Percentiles rank a stretch among this genome's conserved stretches.
Evolutionary conservation across 1,140 invertebrate genomes (phyloP).

Genomic region (Oedothorax gibbosus): DNA sequence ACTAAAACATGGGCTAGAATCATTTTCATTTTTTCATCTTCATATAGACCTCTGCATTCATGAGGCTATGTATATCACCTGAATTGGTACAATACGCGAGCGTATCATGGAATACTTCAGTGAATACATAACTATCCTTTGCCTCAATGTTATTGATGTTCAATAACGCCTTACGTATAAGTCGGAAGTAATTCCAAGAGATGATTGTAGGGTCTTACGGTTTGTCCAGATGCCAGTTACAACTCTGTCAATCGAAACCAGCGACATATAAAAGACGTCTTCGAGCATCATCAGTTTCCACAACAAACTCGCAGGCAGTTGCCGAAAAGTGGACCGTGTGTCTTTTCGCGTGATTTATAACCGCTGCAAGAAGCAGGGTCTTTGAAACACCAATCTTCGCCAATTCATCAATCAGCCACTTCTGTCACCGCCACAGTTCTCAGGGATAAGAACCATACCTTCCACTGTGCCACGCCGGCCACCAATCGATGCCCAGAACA

Average conservation of each 20-base stretch:
- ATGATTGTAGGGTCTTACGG: too few relatives aligned
- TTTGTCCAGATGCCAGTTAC: too few relatives aligned
- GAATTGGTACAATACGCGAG: too few relatives aligned
- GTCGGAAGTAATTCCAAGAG: too few relatives aligned
- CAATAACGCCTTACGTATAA: too few relatives aligned
- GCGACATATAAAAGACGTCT: slow-evolving; percentile 5
- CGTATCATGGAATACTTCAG: too few relatives aligned
- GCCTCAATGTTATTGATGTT: too few relatives aligned
- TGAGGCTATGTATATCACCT: too few relatives aligned
- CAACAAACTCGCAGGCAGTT: slow-evolving; percentile 31
- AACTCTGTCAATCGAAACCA: background rate
- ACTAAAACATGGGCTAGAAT: too few relatives aligned
- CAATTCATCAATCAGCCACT: slow-evolving; percentile 47
- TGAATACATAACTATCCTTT: too few relatives aligned
- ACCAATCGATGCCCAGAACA: slow-evolving; percentile 35
- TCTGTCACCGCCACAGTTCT: slow-evolving; percentile 31
- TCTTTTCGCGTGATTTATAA: slow-evolving; percentile 41
- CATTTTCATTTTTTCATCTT: too few relatives aligned
- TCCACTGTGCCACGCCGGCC: background rate
- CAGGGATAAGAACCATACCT: background rate
- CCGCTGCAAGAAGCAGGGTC: slow-evolving; percentile 22
- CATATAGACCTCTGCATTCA: too few relatives aligned
- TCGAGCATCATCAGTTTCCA: slow-evolving; percentile 31
- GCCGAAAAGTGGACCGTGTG: slow-evolving; percentile 19
- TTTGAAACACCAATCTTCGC: slow-evolving; percentile 41